These are phyloP conservation scores for Eremophila alpestris DNA, from an alignment of 2,797 vertebrate species.

Conservation along the genomic window DNA sequence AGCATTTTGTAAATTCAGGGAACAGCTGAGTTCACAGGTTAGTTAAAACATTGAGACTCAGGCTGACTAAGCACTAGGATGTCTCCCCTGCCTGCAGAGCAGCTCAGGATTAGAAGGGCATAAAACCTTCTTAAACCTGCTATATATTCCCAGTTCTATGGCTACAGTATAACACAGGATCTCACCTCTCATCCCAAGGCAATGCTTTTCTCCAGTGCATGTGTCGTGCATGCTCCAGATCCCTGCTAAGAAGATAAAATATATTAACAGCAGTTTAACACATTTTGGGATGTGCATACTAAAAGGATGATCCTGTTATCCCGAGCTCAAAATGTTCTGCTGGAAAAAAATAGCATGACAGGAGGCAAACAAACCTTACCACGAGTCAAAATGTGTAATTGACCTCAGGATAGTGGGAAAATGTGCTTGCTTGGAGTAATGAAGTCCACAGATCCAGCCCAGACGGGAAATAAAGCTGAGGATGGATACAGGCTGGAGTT, in stretches of 20 bases:
- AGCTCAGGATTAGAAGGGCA: background rate
- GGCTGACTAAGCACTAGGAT: background rate
- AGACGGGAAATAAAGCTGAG: background rate
- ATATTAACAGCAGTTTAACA: background rate
- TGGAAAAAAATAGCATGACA: background rate
- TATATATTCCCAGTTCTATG: background rate
- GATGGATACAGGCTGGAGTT: background rate
- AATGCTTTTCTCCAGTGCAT: background rate
- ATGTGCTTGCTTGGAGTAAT: background rate
- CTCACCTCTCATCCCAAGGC: background rate
- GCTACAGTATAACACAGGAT: background rate
- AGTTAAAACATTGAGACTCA: background rate
- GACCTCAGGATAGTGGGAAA: background rate
- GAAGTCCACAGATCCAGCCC: background rate
- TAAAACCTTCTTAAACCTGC: background rate
- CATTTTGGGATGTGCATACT: background rate
- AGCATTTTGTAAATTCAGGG: background rate
- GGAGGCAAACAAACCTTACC: background rate
- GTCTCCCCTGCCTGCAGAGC: background rate
- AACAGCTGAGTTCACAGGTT: background rate
- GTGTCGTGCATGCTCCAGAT: background rate
- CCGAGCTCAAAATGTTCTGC: background rate
- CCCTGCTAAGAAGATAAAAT: background rate
- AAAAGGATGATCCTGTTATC: background rate
- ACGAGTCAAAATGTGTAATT: background rate